These are phyloP conservation scores for Calephelis virginiensis DNA, from an alignment of 1,140 invertebrate species.

Conservation along the genomic window DNA sequence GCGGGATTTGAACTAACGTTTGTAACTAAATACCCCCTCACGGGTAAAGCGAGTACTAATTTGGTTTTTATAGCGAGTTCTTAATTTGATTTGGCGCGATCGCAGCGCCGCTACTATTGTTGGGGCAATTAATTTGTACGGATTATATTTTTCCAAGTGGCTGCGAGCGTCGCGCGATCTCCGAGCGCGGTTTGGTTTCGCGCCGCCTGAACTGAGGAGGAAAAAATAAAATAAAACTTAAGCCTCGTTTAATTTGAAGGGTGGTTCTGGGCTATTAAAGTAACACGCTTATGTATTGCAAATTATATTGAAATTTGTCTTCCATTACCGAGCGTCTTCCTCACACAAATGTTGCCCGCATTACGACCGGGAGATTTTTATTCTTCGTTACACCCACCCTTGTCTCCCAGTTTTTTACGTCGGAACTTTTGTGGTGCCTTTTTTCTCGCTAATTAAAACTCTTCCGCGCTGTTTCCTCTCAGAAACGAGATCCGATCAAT, in stretches of 20 bases:
- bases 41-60: constrained; percentile 79
- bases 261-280: constrained; percentile 80
- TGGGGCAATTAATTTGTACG: constrained; percentile 78
- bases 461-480: constrained; percentile 75
- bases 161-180: constrained; percentile 47
- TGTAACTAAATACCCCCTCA: constrained; percentile 78
- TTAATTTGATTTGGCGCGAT: constrained; percentile 80
- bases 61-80: constrained; percentile 79
- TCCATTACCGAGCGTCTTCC: constrained; percentile 76
- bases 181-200: constrained; percentile 37
- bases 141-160: constrained; percentile 78
- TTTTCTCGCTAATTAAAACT: constrained; percentile 78
- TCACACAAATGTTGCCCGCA: constrained; percentile 77
- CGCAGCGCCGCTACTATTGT: constrained; percentile 73
- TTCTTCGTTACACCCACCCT: constrained; percentile 72
- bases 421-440: constrained; percentile 72
- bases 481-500: constrained; percentile 77
- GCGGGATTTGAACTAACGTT: constrained; percentile 79
- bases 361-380: constrained; percentile 75
- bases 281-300: constrained; percentile 80
- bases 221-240: constrained; percentile 79
- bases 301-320: constrained; percentile 80
- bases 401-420: constrained; percentile 76
- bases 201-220: constrained; percentile 53
- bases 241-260: constrained; percentile 80